A percentile compares a stretch with the other conserved stretches of the same genome.
These are phyloP conservation scores for Probosciger aterrimus DNA, from an alignment of 2,113 vertebrate species.

Conservation along the genomic window DNA sequence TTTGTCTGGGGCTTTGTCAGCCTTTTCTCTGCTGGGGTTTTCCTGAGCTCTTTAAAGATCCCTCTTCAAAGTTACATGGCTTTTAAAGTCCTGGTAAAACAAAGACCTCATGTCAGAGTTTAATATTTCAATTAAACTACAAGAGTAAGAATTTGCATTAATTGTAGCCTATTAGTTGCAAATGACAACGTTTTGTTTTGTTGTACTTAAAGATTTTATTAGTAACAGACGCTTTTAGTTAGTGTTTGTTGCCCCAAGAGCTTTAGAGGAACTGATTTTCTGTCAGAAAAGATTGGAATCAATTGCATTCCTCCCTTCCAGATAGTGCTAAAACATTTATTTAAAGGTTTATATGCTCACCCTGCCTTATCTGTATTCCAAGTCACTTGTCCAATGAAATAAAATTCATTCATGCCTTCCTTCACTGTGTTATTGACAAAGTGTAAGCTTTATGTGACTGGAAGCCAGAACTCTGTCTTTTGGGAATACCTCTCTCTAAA, in stretches of 20 bases:
- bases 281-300: conserved; percentile 87
- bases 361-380: conserved; percentile 83
- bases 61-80: neutral
- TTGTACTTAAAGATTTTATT: conserved; percentile 70
- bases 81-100: neutral
- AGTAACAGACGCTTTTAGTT: conserved; percentile 65
- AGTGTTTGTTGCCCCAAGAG: conserved; percentile 76
- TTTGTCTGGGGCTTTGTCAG: conserved; percentile 2
- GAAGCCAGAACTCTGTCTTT: conserved; percentile 76
- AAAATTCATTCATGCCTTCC: conserved; percentile 82
- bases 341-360: conserved; percentile 85
- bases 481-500: conserved; percentile 80
- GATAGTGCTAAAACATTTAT: conserved; percentile 86
- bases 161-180: conserved; percentile 46
- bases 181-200: conserved; percentile 62
- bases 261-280: conserved; percentile 90
- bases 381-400: conserved; percentile 86
- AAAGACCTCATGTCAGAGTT: neutral
- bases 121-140: conserved; percentile 17
- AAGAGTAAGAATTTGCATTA: conserved; percentile 36
- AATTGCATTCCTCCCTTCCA: conserved; percentile 76
- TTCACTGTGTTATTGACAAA: conserved; percentile 85
- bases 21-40: neutral
- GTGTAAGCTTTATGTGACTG: conserved; percentile 79
- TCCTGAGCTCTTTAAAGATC: neutral